Evolutionary conservation across 2,113 vertebrate species (phyloP).

Genomic region (Corvus cornix): DNA sequence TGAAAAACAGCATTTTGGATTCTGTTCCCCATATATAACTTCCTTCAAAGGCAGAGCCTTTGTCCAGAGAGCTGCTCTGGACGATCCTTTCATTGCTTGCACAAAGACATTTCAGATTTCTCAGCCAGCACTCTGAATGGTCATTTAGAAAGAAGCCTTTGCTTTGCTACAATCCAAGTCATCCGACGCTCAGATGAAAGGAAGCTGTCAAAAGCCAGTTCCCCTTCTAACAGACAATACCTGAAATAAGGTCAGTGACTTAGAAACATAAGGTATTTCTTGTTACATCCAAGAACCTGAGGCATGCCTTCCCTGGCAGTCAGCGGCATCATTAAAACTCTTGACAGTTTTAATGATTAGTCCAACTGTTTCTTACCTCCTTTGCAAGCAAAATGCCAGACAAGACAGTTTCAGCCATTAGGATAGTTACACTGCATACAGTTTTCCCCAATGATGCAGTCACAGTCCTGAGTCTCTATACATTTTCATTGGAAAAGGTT

Average conservation of each 20-base stretch:
- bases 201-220: not conserved
- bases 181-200: not conserved
- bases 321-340: not conserved
- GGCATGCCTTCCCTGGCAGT: not conserved
- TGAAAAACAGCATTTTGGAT: not conserved
- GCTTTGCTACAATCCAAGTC: not conserved
- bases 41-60: not conserved
- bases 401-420: not conserved
- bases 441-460: not conserved
- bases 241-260: slow-evolving; percentile 14
- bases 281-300: not conserved
- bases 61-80: not conserved
- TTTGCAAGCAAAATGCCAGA: slow-evolving; percentile 1
- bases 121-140: not conserved
- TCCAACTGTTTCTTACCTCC: not conserved
- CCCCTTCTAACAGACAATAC: not conserved
- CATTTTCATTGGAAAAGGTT: not conserved
- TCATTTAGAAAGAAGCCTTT: slow-evolving; percentile 5
- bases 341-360: not conserved
- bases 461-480: not conserved
- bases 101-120: not conserved
- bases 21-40: not conserved
- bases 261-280: not conserved
- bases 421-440: not conserved
- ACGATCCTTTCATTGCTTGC: not conserved